A percentile compares a stretch with the other conserved stretches of the same genome.
Conservation (phyloP, 2,797 vertebrate genomes). For the Aplochiton taeniatus region DNA sequence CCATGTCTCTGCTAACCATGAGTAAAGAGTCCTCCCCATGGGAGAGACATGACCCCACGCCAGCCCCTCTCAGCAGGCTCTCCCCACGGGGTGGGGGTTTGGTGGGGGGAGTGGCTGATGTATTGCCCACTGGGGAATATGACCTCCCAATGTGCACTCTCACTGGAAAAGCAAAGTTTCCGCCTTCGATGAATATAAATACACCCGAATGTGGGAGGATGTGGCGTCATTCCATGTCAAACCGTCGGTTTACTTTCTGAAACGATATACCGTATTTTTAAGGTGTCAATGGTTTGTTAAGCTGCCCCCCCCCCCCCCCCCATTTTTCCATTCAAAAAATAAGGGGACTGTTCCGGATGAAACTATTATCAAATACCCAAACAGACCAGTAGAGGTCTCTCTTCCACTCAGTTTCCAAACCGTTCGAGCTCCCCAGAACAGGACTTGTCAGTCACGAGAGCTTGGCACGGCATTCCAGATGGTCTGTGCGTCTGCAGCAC, state of each 20-base stretch:
- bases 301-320: too few species aligned
- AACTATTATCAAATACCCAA: background rate
- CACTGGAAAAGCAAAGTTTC: constrained; percentile 12
- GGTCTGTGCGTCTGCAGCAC: constrained; percentile 66
- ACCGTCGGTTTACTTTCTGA: too few species aligned
- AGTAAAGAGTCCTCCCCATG: background rate
- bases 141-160: constrained; percentile 22
- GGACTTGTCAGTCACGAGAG: background rate
- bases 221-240: too few species aligned
- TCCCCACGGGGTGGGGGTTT: background rate
- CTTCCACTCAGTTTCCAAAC: constrained; percentile 2
- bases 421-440: constrained; percentile 2
- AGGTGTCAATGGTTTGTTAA: too few species aligned
- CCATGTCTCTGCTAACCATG: background rate
- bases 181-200: too few species aligned
- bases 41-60: background rate
- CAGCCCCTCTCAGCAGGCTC: constrained; percentile 4
- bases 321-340: too few species aligned
- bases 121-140: constrained; percentile 1
- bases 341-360: too few species aligned
- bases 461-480: constrained; percentile 57
- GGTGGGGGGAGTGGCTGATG: background rate
- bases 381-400: constrained; percentile 34
- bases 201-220: too few species aligned
- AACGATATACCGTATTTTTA: too few species aligned